These are phyloP conservation scores for Drosophila paucipuncta DNA, from an alignment of 2,888 invertebrate species.

Conservation along the genomic window DNA sequence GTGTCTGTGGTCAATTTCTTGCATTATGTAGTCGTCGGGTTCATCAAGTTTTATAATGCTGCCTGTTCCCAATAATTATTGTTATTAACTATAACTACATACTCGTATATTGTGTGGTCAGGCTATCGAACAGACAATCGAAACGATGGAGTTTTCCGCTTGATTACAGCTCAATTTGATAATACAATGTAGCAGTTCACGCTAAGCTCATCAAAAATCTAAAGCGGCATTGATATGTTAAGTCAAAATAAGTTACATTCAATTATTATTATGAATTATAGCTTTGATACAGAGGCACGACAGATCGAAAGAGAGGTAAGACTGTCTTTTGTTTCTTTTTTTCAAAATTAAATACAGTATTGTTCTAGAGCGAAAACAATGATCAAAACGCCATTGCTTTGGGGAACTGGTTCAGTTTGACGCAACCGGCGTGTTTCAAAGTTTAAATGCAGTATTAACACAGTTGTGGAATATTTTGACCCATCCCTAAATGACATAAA, in stretches of 20 bases:
- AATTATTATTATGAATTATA: neutral
- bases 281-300: neutral
- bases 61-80: conserved; percentile 47
- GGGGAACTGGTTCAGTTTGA: neutral
- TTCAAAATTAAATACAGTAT: neutral
- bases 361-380: neutral
- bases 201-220: conserved; percentile 9
- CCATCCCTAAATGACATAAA: neutral
- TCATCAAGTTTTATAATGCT: conserved; percentile 65
- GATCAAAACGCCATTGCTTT: neutral
- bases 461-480: neutral
- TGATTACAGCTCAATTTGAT: conserved; percentile 3
- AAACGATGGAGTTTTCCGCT: conserved; percentile 21
- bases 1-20: conserved; percentile 42
- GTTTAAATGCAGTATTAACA: neutral
- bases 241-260: neutral
- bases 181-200: neutral
- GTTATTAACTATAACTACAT: conserved; percentile 50
- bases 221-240: conserved; percentile 4
- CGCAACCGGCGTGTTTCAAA: neutral
- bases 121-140: conserved; percentile 32
- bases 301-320: neutral
- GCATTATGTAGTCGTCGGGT: conserved; percentile 45
- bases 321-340: neutral
- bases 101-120: conserved; percentile 7